Evolutionary conservation across 1,140 invertebrate genomes (phyloP).

Genomic region (Diprion similis): DNA sequence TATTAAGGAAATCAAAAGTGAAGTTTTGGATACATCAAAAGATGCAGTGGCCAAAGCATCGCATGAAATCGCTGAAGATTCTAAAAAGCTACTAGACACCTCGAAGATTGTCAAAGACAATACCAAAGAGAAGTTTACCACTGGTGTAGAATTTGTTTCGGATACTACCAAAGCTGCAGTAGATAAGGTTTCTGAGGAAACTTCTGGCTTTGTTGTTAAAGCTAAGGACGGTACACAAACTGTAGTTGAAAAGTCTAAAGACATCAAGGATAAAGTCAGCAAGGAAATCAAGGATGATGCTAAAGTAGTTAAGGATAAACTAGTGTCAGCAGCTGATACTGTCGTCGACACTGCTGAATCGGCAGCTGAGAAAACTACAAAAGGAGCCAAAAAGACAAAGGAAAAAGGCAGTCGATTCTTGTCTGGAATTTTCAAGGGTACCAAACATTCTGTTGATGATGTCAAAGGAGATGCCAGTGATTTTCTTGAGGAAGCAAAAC

Average conservation of each 20-base stretch:
- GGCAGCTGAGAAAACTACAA: slow-evolving; percentile 24
- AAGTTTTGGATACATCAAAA: neutral
- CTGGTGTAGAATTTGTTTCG: neutral
- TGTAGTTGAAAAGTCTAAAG: slow-evolving; percentile 3
- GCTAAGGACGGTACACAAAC: neutral
- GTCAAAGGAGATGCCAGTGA: slow-evolving; percentile 43
- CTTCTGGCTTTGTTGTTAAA: neutral
- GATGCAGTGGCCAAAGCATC: neutral
- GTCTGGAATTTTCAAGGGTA: slow-evolving; percentile 36
- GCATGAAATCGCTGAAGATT: slow-evolving; percentile 12
- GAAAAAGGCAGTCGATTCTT: slow-evolving; percentile 35
- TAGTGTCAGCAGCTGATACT: neutral
- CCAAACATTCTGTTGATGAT: slow-evolving; percentile 42
- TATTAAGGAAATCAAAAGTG: neutral
- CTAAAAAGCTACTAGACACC: slow-evolving; percentile 23
- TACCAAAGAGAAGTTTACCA: neutral
- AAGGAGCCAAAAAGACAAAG: slow-evolving; percentile 44
- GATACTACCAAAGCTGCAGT: neutral
- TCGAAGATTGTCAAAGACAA: slow-evolving; percentile 14
- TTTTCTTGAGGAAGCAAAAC: slow-evolving; percentile 36
- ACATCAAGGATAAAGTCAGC: slow-evolving; percentile 6
- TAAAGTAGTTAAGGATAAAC: slow-evolving; percentile 22
- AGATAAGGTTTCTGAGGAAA: neutral
- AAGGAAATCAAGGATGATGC: slow-evolving; percentile 27
- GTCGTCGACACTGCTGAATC: slow-evolving; percentile 16